These are phyloP conservation scores for Phenganax subtilis DNA, from an alignment of 92 coral and sea anemone genomes.

Conservation along the genomic window DNA sequence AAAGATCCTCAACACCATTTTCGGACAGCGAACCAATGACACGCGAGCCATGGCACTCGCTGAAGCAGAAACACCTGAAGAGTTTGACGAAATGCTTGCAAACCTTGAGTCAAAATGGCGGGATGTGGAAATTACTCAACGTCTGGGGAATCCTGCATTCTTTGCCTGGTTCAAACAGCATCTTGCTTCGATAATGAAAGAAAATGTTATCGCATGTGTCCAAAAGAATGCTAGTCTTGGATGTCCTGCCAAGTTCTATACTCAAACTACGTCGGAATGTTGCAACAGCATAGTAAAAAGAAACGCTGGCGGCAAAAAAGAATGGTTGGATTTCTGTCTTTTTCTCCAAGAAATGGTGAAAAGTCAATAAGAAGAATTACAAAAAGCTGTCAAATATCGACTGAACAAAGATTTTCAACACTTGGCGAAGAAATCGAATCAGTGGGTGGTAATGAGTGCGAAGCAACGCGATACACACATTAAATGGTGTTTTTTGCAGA, in stretches of 20 bases:
- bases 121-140: constrained; percentile 49
- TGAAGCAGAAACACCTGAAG: constrained; percentile 47
- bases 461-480: constrained; percentile 43
- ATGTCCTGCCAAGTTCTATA: constrained; percentile 44
- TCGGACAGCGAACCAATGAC: constrained; percentile 46
- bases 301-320: constrained; percentile 44
- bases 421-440: constrained; percentile 26
- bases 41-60: constrained; percentile 51
- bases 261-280: constrained; percentile 45
- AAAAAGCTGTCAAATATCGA: constrained; percentile 41
- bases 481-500: constrained; percentile 36
- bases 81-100: constrained; percentile 51
- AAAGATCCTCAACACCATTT: constrained; percentile 39
- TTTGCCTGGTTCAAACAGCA: constrained; percentile 47
- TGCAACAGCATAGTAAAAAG: constrained; percentile 34
- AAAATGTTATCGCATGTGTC: constrained; percentile 51
- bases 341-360: constrained; percentile 32
- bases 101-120: constrained; percentile 37
- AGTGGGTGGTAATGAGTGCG: constrained; percentile 39
- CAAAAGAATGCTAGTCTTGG: constrained; percentile 54
- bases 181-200: constrained; percentile 48
- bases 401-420: constrained; percentile 43
- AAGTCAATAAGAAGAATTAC: constrained; percentile 44
- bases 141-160: constrained; percentile 47
- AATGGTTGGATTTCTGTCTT: constrained; percentile 51